Percentiles rank a stretch among this genome's conserved stretches.
phyloP scores from a whole-genome alignment of 2,113 vertebrate species.

The Eublepharis macularius region DNA sequence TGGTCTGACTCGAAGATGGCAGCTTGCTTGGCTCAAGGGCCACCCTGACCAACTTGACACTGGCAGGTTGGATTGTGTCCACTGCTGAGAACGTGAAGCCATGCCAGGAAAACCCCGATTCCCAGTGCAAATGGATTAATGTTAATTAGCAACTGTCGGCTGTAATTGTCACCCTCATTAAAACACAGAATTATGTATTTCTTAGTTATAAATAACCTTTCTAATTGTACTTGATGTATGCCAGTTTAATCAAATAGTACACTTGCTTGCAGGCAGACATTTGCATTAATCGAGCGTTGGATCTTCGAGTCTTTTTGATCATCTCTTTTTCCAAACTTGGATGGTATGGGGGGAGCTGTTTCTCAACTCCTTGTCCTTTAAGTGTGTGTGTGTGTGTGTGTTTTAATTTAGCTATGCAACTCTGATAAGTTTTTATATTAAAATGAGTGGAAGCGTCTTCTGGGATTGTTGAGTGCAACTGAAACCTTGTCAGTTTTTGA shows the following conservation, averaged over 20 bases:
- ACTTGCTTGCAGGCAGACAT: conserved; percentile 75
- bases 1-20: conserved; percentile 15
- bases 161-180: conserved; percentile 78
- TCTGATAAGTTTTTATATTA: conserved; percentile 69
- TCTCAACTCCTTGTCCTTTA: conserved; percentile 56
- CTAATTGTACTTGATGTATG: conserved; percentile 82
- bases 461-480: conserved; percentile 61
- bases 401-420: conserved; percentile 38
- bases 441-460: conserved; percentile 67
- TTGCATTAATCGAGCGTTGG: conserved; percentile 76
- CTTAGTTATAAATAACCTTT: conserved; percentile 82
- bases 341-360: conserved; percentile 42
- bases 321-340: conserved; percentile 62
- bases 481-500: conserved; percentile 68
- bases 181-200: conserved; percentile 81
- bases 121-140: conserved; percentile 70
- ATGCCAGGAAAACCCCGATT: conserved; percentile 60
- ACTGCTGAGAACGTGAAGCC: conserved; percentile 60
- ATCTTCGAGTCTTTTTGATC: conserved; percentile 69
- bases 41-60: conserved; percentile 6
- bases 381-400: background rate
- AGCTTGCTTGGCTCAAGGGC: conserved; percentile 35
- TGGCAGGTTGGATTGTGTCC: conserved; percentile 49
- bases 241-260: conserved; percentile 82
- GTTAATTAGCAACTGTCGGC: conserved; percentile 76